Evolutionary conservation across 2,797 vertebrate genomes (phyloP).

Genomic region (Hydrophis major): DNA sequence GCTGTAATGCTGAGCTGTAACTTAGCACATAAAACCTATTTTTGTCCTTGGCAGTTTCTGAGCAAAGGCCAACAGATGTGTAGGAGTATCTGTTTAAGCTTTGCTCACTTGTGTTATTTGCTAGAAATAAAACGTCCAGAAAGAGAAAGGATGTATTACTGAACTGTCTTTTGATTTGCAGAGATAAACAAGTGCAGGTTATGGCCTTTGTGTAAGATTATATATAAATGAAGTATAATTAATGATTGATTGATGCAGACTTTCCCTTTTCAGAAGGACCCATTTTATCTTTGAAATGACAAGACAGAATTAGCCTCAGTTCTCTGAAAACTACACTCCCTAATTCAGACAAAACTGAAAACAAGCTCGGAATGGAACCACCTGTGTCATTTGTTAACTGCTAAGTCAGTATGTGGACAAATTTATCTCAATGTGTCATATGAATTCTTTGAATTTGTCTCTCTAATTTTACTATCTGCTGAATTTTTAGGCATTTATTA

Average conservation of each 20-base stretch:
- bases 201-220: neutral
- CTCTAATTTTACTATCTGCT: neutral
- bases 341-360: neutral
- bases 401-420: neutral
- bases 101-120: neutral
- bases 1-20: conserved; percentile 51
- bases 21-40: conserved; percentile 26
- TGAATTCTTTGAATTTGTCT: neutral
- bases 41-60: conserved; percentile 34
- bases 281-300: neutral
- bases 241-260: neutral
- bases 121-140: neutral
- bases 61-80: conserved; percentile 34
- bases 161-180: neutral
- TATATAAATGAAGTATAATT: neutral
- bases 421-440: neutral
- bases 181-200: neutral
- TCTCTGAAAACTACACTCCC: neutral
- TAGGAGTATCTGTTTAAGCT: conserved; percentile 12
- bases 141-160: neutral
- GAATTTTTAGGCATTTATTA: neutral
- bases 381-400: neutral
- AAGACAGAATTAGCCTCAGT: neutral
- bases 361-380: neutral
- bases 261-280: neutral